phyloP scores from a whole-genome alignment of 2,113 vertebrate genomes.

The Zapornia atra region DNA sequence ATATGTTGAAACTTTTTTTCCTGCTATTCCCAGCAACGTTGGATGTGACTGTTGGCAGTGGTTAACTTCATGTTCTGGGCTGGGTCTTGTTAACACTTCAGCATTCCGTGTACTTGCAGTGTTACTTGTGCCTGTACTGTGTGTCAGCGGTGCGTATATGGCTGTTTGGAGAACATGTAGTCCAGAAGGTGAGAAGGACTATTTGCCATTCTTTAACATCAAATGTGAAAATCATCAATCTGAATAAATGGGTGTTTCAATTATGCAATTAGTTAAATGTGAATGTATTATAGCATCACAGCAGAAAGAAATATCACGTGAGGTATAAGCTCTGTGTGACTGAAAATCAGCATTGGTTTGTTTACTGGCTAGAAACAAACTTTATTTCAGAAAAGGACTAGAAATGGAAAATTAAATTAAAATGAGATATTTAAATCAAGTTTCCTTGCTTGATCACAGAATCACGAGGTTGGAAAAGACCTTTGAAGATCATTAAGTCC shows the following conservation, averaged over 20 bases:
- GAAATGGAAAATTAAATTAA: neutral
- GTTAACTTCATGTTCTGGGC: neutral
- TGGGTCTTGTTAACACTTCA: rapidly evolving
- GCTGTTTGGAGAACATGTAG: neutral
- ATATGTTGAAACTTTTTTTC: neutral
- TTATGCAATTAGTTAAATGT: neutral
- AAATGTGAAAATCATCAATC: neutral
- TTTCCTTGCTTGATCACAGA: no score
- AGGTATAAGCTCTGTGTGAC: neutral
- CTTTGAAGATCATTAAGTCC: no score
- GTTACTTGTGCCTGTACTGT: rapidly evolving
- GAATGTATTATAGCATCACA: neutral
- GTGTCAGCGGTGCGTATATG: neutral
- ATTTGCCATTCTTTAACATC: neutral
- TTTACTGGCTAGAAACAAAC: neutral
- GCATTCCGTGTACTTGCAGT: neutral
- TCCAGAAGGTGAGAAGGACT: neutral
- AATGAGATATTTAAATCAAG: neutral
- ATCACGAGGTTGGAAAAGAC: no score
- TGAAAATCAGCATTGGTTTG: neutral
- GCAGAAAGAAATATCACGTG: neutral
- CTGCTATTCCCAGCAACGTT: neutral
- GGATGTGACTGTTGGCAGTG: neutral
- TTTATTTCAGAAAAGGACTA: neutral
- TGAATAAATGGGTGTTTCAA: neutral